Evolutionary conservation across 2,113 vertebrate species (phyloP).

Genomic region (Corythornis vintsioides): DNA sequence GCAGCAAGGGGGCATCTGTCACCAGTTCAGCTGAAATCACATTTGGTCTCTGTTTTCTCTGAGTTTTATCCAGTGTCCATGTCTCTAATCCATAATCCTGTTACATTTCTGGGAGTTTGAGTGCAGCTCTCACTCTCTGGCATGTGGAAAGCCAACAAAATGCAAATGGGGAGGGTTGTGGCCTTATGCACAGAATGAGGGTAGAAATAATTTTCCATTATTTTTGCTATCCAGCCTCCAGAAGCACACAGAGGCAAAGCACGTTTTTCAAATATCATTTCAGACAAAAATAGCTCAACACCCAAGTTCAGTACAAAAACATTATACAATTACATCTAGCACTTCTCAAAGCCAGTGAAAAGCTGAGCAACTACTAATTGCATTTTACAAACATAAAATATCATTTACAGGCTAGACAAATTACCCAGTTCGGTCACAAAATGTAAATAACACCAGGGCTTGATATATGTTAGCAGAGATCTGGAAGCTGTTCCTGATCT

Average conservation of each 20-base stretch:
- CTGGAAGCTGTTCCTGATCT: background rate
- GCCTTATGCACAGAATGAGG: background rate
- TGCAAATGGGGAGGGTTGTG: background rate
- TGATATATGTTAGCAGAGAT: background rate
- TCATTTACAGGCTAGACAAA: background rate
- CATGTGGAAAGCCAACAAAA: background rate
- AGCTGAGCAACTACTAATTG: background rate
- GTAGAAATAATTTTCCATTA: background rate
- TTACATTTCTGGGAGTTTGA: background rate
- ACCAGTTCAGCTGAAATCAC: background rate
- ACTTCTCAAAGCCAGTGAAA: background rate
- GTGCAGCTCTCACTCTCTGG: background rate
- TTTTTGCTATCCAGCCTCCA: background rate
- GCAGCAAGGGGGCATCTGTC: background rate
- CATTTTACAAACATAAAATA: background rate
- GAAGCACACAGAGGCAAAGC: background rate
- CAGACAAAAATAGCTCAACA: background rate
- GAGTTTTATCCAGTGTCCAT: background rate
- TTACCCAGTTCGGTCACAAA: background rate
- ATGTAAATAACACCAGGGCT: background rate
- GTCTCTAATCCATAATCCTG: background rate
- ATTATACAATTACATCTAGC: background rate
- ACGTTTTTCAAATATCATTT: background rate
- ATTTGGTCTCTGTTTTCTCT: background rate
- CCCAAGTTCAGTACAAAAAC: background rate